A percentile compares a stretch with the other conserved stretches of the same genome.
Conservation (phyloP, 2,113 vertebrate genomes). For the Xenopus laevis region DNA sequence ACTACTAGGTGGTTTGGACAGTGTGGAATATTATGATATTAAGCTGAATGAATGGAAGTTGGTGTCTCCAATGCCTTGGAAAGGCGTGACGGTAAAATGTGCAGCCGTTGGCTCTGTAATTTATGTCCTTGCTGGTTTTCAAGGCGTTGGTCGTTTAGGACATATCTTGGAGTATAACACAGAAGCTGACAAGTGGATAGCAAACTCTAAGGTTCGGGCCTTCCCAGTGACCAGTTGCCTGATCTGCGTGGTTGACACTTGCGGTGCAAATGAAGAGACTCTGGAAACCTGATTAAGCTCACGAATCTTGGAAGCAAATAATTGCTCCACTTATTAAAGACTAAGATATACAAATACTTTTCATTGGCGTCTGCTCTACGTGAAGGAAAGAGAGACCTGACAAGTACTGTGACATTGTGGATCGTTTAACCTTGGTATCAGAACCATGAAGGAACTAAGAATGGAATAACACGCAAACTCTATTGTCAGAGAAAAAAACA, state of each 20-base stretch:
- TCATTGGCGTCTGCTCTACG: too few species aligned
- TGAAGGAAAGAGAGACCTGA: too few species aligned
- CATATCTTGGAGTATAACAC: constrained; percentile 92
- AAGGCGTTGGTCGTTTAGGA: constrained; percentile 90
- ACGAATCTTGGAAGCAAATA: too few species aligned
- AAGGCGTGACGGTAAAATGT: constrained; percentile 92
- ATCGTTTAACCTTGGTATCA: too few species aligned
- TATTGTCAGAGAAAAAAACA: too few species aligned
- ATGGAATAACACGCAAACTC: too few species aligned
- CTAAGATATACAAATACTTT: too few species aligned
- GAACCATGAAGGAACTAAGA: too few species aligned
- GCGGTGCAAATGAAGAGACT: constrained; percentile 91
- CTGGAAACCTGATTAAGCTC: constrained; percentile 65
- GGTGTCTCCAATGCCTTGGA: constrained; percentile 91
- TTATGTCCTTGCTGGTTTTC: constrained; percentile 93
- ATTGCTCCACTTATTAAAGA: too few species aligned
- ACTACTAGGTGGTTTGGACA: constrained; percentile 85
- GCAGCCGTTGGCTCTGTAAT: constrained; percentile 85
- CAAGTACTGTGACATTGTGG: too few species aligned
- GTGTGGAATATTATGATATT: constrained; percentile 93
- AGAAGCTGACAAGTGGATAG: constrained; percentile 90
- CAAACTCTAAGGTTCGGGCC: constrained; percentile 89
- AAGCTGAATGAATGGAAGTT: constrained; percentile 87
- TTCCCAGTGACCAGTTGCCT: constrained; percentile 94
- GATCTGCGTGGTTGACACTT: constrained; percentile 94